Evolutionary conservation across 2,888 invertebrate species (phyloP).

Genomic region (Polydrusus tereticollis): DNA sequence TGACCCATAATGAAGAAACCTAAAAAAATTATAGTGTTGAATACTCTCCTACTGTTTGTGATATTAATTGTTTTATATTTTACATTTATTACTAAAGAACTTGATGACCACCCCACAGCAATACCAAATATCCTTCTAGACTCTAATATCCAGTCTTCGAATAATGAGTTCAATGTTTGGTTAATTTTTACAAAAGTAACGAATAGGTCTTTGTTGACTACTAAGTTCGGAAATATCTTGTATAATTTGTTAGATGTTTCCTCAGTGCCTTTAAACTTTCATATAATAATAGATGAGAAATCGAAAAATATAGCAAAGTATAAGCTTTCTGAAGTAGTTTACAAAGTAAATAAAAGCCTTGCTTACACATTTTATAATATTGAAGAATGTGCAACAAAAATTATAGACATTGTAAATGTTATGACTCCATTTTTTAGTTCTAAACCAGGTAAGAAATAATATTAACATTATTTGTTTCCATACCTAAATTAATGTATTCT

Average conservation of each 20-base stretch:
- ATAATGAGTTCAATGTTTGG: slow-evolving; percentile 69
- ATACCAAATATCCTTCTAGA: slow-evolving; percentile 3
- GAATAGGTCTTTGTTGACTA: slow-evolving; percentile 68
- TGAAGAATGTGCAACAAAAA: slow-evolving; percentile 71
- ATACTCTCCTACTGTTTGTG: slow-evolving; percentile 54
- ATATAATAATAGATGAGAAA: slow-evolving; percentile 74
- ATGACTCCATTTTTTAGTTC: slow-evolving; percentile 81
- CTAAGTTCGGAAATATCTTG: slow-evolving; percentile 69
- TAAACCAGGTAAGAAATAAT: slow-evolving; percentile 69
- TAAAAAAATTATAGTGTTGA: slow-evolving; percentile 52
- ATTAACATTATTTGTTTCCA: too few species aligned
- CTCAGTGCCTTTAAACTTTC: slow-evolving; percentile 71
- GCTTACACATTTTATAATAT: slow-evolving; percentile 73
- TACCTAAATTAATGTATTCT: too few species aligned
- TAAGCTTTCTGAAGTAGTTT: slow-evolving; percentile 59
- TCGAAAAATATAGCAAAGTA: slow-evolving; percentile 71
- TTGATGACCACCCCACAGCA: slow-evolving; percentile 5
- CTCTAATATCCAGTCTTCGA: neutral
- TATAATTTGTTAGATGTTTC: slow-evolving; percentile 68
- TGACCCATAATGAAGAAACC: slow-evolving; percentile 50
- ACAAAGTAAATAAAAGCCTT: slow-evolving; percentile 63
- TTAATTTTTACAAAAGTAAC: slow-evolving; percentile 73
- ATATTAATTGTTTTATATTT: slow-evolving; percentile 54
- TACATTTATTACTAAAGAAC: slow-evolving; percentile 50
- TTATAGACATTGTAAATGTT: slow-evolving; percentile 74